Base-by-base conservation (phyloP, 2,797 vertebrate genomes). In the Spinibarbus caldwelli region DNA sequence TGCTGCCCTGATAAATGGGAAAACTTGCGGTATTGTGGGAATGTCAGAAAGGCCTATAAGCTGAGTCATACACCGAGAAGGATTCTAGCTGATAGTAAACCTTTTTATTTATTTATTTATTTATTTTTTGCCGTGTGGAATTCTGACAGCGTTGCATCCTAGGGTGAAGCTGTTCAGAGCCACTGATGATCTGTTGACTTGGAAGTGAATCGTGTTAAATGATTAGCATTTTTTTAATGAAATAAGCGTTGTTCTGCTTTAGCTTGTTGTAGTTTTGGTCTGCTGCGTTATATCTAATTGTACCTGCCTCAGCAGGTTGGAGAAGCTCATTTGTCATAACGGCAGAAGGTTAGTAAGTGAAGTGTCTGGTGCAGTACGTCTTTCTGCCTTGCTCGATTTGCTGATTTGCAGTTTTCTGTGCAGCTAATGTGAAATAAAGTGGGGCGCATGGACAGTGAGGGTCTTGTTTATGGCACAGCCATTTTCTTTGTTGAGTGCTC, bases 401-500 rank as follows among this genome's bases (percentile, higher is more conserved):
- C 73, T 54, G 78, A 78, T 62, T 43, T 86, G 80, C 57, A 59
- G 59, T 88, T 80, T 86, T 86, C 79, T 43, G 36, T 79, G 72
- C 34, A 80, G 68, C 68, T 87, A 88, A 88, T 87, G 79, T 80
- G 62, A 66, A 76, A 87, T 85, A 66, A 84, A 83, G 47, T 62
- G 43, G 72, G 19, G 26, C 75, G 23, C n/a, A 47, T 86, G 43
- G 47, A n/a, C 43, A 79, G 52, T 45, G 26, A 88, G 73, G 72
- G 75, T 68, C 86, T 87, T 83, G 85, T 86, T 84, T 83, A 85
- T 80, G 76, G 84, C 70, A 81, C 52, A 67, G 77, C 68, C 73
- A 68, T 70, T 80, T 70, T 82, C 72, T 79, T 84, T 87, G 81
- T 86, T 75, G 80, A 86, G 83, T 88, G 88, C 83, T 83, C 68